These are phyloP conservation scores for Trigoniulus corallinus DNA, from an alignment of 1,140 invertebrate genomes.

Conservation along the genomic window DNA sequence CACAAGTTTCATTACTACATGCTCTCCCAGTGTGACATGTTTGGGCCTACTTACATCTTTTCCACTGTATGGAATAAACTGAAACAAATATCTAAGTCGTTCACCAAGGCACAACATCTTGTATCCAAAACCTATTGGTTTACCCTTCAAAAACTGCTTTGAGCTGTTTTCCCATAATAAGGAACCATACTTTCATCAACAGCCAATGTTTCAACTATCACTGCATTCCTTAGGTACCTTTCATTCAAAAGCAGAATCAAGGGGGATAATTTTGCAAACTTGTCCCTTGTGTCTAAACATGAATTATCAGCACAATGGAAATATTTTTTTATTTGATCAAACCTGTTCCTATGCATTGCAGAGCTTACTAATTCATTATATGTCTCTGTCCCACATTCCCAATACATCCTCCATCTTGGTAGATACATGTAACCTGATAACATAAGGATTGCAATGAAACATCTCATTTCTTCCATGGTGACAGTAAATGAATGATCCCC, in stretches of 20 bases:
- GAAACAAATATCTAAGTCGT: not conserved
- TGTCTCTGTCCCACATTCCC: conserved; percentile 8
- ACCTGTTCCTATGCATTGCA: conserved; percentile 14
- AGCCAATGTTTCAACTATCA: conserved; percentile 6
- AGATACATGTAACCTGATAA: not conserved
- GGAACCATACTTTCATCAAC: conserved; percentile 14
- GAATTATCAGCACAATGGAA: conserved; percentile 20
- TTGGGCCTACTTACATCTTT: not conserved
- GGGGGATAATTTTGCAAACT: conserved; percentile 19
- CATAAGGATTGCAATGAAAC: not conserved
- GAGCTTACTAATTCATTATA: conserved; percentile 13
- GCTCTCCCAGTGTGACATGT: too few relatives aligned
- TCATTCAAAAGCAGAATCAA: conserved; percentile 21
- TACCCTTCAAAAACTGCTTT: conserved; percentile 14
- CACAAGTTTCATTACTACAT: too few relatives aligned
- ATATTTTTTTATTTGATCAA: conserved; percentile 14
- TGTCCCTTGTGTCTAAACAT: conserved; percentile 18
- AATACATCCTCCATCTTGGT: conserved; percentile 3
- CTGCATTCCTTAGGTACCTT: conserved; percentile 9
- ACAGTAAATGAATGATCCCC: too few relatives aligned
- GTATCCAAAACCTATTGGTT: conserved; percentile 15
- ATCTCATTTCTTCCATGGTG: not conserved
- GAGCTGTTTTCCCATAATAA: conserved; percentile 13
- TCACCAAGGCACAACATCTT: conserved; percentile 10
- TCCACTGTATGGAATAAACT: not conserved